Conservation (phyloP, 2,797 vertebrate species). For the Bradypodion ventrale region DNA sequence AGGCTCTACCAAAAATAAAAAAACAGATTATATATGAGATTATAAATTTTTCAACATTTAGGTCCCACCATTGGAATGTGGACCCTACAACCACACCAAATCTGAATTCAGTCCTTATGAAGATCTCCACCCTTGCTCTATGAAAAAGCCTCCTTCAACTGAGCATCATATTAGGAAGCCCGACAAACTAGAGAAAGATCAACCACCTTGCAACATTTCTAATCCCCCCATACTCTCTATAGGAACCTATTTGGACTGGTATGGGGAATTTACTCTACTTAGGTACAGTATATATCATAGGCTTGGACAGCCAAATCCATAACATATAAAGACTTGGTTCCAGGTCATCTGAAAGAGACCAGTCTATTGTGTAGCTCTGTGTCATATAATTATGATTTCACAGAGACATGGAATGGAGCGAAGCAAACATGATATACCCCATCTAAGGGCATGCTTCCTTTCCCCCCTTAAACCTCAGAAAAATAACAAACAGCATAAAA, state of each 20-base stretch:
- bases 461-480: not conserved
- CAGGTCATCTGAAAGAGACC: not conserved
- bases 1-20: no score
- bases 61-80: no score
- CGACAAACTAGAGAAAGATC: no score
- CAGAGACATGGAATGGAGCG: conserved; percentile 35
- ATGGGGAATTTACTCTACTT: not conserved
- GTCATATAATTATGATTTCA: not conserved
- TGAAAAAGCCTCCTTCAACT: no score
- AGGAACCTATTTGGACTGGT: not conserved
- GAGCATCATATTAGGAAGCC: no score
- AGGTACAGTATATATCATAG: not conserved
- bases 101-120: no score
- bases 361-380: not conserved
- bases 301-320: not conserved
- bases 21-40: no score
- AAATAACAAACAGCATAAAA: not conserved
- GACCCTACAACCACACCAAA: no score
- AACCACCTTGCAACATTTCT: not conserved
- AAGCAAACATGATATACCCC: conserved; percentile 4
- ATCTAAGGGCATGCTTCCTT: not conserved
- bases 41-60: no score
- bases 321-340: not conserved
- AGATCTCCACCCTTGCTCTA: no score
- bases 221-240: no score